Conservation (phyloP, 2,888 invertebrate genomes). For the Crioceris asparagi region DNA sequence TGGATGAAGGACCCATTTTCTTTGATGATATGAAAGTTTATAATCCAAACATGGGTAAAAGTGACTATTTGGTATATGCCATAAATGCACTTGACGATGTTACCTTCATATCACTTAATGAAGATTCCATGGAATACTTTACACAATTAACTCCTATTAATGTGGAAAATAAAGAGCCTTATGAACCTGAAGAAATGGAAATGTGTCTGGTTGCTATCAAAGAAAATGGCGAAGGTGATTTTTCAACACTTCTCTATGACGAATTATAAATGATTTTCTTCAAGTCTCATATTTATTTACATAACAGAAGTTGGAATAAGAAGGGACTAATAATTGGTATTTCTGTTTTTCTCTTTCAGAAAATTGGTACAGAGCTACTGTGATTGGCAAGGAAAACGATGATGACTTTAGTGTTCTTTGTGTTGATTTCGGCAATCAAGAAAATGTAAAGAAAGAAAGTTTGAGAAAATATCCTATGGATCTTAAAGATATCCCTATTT, state of each 20-base stretch:
- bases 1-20: slow-evolving; percentile 7
- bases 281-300: too few species aligned
- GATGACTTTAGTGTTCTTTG: slow-evolving; percentile 19
- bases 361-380: slow-evolving; percentile 25
- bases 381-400: slow-evolving; percentile 14
- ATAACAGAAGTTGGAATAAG: too few species aligned
- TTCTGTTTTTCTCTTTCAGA: too few species aligned
- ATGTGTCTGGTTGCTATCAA: slow-evolving; percentile 26
- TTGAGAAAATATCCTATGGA: slow-evolving; percentile 25
- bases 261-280: neutral
- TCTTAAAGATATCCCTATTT: slow-evolving; percentile 20
- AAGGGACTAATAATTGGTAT: too few species aligned
- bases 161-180: slow-evolving; percentile 16
- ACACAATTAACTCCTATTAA: slow-evolving; percentile 8
- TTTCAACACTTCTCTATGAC: neutral
- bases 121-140: slow-evolving; percentile 13
- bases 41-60: slow-evolving; percentile 12
- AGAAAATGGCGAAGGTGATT: slow-evolving; percentile 17
- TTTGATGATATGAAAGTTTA: slow-evolving; percentile 17
- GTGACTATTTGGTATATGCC: slow-evolving; percentile 13
- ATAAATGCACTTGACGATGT: slow-evolving; percentile 13
- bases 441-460: slow-evolving; percentile 13
- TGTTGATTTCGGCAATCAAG: slow-evolving; percentile 29
- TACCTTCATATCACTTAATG: slow-evolving; percentile 14
- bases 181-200: slow-evolving; percentile 21